Evolutionary conservation across 1,140 invertebrate species (phyloP).

Genomic region (Helicoverpa armigera): DNA sequence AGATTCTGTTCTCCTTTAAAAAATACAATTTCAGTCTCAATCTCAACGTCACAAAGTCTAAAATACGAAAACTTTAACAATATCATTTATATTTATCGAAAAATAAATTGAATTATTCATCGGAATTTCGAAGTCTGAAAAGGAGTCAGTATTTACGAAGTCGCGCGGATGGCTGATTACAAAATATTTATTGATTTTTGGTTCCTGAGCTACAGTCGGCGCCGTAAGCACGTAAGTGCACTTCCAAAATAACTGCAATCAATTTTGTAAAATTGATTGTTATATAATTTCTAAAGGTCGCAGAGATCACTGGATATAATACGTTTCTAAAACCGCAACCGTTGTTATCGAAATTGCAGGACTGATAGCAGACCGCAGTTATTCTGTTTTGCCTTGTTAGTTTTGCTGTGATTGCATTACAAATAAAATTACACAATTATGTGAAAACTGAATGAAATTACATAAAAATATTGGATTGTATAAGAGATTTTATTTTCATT

Average conservation of each 20-base stretch:
- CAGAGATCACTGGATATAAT: conserved; percentile 35
- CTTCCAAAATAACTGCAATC: conserved; percentile 33
- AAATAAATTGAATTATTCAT: conserved; percentile 46
- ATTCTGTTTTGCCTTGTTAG: conserved; percentile 13
- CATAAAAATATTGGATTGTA: neutral
- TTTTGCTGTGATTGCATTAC: conserved; percentile 18
- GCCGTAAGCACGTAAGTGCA: conserved; percentile 10
- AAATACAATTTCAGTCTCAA: neutral
- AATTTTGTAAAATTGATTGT: conserved; percentile 47
- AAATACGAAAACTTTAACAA: neutral
- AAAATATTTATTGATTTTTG: conserved; percentile 36
- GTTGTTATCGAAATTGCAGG: conserved; percentile 41
- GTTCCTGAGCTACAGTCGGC: conserved; percentile 5
- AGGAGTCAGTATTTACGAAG: conserved; percentile 6
- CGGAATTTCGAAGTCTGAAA: conserved; percentile 27
- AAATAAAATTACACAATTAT: conserved; percentile 19
- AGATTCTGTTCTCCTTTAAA: neutral
- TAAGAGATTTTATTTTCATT: neutral
- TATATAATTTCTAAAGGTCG: conserved; percentile 35
- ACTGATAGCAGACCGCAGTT: conserved; percentile 39
- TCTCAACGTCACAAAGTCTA: neutral
- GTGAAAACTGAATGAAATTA: neutral
- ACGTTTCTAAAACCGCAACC: conserved; percentile 41
- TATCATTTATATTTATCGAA: conserved; percentile 21
- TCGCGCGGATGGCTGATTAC: conserved; percentile 5